Evolutionary conservation across 2,888 invertebrate species (phyloP), one percentile per base, ranked within the genome.

Genomic region (Julus scanicus): DNA sequence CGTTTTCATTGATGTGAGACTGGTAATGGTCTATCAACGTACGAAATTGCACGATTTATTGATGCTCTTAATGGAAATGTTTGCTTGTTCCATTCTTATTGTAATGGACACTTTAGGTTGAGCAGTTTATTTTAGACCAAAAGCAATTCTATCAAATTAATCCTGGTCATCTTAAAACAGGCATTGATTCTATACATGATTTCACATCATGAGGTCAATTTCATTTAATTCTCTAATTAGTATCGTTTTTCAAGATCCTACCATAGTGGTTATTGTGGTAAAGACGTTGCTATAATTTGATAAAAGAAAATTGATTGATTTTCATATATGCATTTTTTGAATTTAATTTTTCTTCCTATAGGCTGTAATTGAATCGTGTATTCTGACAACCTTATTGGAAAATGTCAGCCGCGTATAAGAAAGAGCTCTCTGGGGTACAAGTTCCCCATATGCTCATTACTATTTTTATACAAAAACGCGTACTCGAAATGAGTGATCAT

Each of bases 41-140:
- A 44, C 84, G 84, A 84, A 84, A 84, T 84, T 84, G 84, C 84
- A 84, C 39, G 84, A 84, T 84, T 84, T 84, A 84, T 84, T 84
- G 84, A 84, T 37, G 84, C 40, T 44, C 44, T 84, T 84, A 84
- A 84, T 84, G 84, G 84, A 84, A 84, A 39, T 84, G 44, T 44
- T 84, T 44, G 44, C 84, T 15, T 84, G 84, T 84, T 13, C 84
- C 44, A 17, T 84, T 84, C 40, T 84, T 84, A 44, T 84, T 39
- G 39, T 44, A 84, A 39, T 39, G 29, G 84, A 39, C 39, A 84
- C 84, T 84, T 44, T 20, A n/a, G 63, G 20, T 63, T 63, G 20
- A 63, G 63, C 63, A 63, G 63, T 63, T 63, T 63, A 63, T 63
- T 63, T 63, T 63, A 63, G 63, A 20, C 63, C n/a, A 20, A 63